Evolutionary conservation across 2,113 vertebrate species (phyloP), one percentile per base, ranked within the genome.

Genomic region (Glaucomys volans): DNA sequence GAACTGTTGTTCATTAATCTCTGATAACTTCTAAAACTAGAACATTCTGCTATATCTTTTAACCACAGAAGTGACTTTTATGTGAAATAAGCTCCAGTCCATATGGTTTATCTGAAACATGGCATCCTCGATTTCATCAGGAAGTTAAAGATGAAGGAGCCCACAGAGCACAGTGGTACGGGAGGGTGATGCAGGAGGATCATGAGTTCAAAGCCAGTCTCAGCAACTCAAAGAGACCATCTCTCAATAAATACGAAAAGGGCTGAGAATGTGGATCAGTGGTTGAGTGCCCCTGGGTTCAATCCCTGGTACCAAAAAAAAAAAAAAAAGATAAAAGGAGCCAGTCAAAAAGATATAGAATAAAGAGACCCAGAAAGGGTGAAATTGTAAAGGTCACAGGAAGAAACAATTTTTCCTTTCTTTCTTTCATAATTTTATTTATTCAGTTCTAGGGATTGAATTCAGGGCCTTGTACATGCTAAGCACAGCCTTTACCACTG

Each of bases 341-440:
- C 50, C 37, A 66, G 54, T 16, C 75, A 87, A 67, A 62, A 40
- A 87, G 14, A 77, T 13, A 24, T 8, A 2, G 42, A 30, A 11
- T 54, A 67, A 42, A 50, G 47, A 35, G 75, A 75, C 66, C 6
- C 47, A 66, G 76, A n/a, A 71, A 74, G 5, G 62, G 17, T 44
- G 14, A 16, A 87, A 17, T 28, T 69, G 12, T 52, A 47, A 44
- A 92, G 47, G 64, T 62, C 62, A 90, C 20, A 74, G 42, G 17
- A 86, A n/a, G 32, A 91, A 79, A 62, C 40, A 40, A 59, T 42
- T 42, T 81, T 50, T 44, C 52, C 40, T 90, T 66, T 57, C 20
- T 93, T 92, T 87, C 80, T 69, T 88, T 87, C 40, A 50, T 26
- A 72, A 86, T 8, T 69, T 40, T 71, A 69, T 44, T 69, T 89